Base-by-base conservation (phyloP, 2,888 invertebrate species). In the Temnothorax unifasciatus region DNA sequence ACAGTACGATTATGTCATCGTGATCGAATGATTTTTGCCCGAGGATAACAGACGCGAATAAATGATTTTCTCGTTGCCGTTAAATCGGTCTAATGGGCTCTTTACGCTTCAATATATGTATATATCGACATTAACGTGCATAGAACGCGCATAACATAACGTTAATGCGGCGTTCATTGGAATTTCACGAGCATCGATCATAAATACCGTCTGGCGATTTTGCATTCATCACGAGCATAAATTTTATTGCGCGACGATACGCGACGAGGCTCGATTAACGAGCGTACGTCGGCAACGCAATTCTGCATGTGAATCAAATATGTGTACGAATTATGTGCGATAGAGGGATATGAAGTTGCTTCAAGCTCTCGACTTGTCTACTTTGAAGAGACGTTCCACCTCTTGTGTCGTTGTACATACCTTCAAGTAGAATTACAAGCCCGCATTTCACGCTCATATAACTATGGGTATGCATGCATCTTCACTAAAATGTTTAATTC, bases 361-460 rank as follows among this genome's bases (percentile, higher is more conserved):
- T 86, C 86, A 84, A 89, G 85, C 83, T 76, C 85, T 69, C 84
- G 47, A 87, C 83, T 85, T 82, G 83, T 79, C 15, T 52, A 25
- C 52, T 38, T 89, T 89, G 88, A 86, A 83, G 83, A 86, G 83
- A 86, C 82, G 64, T 68, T 81, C 68, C 71, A 66, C 79, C 76
- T 74, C 82, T 57, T 90, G 90, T 88, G 88, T 86, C 82, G 64
- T 81, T 84, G 73, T 82, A 90, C 66, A 69, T 82, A 90, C 69
- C 66, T 86, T 88, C 73, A 76, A 90, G 76, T 82, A 66, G 69
- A 86, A 85, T 89, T 90, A 86, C 83, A 77, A 84, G 63, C 54
- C 86, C 85, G 90, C 88, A 88, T 89, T 89, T 86, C 84, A 69
- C 84, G 68, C 54, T 71, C 71, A 66, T 81, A 50, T 76, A 18